These are phyloP conservation scores for Mythimna vitellina DNA, from an alignment of 2,888 invertebrate species.

Conservation along the genomic window DNA sequence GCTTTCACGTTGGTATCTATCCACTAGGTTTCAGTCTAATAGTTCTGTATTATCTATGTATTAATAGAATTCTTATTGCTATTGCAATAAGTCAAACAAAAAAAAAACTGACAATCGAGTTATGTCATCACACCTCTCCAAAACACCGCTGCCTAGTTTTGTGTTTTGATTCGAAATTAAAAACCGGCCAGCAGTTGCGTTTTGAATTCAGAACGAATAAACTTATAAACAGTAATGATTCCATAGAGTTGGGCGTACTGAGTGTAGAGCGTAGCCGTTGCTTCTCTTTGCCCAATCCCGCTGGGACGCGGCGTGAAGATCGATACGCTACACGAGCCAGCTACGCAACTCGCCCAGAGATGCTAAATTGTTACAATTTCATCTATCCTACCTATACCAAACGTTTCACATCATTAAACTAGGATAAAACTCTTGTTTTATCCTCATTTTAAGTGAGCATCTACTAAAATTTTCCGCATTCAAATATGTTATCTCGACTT, in stretches of 20 bases:
- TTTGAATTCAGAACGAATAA: slow-evolving; percentile 14
- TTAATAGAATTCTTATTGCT: neutral
- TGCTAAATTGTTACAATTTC: slow-evolving; percentile 45
- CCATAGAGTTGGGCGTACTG: slow-evolving; percentile 30
- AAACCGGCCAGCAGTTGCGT: neutral
- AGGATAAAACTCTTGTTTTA: neutral
- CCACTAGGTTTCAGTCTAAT: no score
- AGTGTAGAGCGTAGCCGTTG: slow-evolving; percentile 33
- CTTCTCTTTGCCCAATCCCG: slow-evolving; percentile 54
- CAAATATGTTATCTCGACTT: slow-evolving; percentile 30
- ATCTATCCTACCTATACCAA: slow-evolving; percentile 7
- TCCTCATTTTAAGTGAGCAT: neutral
- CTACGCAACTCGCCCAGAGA: slow-evolving; percentile 48
- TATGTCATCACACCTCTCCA: slow-evolving; percentile 17
- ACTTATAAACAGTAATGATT: slow-evolving; percentile 25
- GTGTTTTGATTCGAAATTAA: slow-evolving; percentile 5
- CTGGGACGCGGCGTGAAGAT: slow-evolving; percentile 61
- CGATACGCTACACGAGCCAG: slow-evolving; percentile 57
- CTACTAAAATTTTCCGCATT: slow-evolving; percentile 9
- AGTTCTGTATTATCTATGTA: no score
- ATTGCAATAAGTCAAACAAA: neutral
- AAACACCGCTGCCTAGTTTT: neutral
- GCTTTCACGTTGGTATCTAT: neutral
- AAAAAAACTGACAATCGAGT: neutral
- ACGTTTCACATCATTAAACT: slow-evolving; percentile 5